These are phyloP conservation scores for Poecilia picta DNA, from an alignment of 2,797 vertebrate species.

Conservation along the genomic window DNA sequence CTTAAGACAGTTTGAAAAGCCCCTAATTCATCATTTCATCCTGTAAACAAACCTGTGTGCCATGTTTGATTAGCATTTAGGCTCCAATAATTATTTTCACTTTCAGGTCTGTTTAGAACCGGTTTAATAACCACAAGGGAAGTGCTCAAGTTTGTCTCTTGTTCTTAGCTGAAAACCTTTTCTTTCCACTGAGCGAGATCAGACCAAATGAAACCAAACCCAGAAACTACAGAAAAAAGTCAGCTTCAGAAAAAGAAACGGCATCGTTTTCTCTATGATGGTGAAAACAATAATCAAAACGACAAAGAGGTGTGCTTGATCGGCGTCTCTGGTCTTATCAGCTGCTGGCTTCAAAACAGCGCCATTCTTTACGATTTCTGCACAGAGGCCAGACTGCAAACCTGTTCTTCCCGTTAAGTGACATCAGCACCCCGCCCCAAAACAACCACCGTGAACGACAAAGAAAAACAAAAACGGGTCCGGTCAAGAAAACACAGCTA, in stretches of 20 bases:
- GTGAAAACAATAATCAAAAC: conserved; percentile 1
- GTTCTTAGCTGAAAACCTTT: conserved; percentile 7
- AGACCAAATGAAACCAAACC: conserved; percentile 4
- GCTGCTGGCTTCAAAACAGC: conserved; percentile 1
- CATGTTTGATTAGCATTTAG: conserved; percentile 22
- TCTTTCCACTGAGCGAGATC: conserved; percentile 2
- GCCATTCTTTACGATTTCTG: conserved; percentile 4
- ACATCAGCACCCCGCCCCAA: conserved; percentile 33
- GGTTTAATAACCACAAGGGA: conserved; percentile 2
- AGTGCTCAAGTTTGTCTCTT: conserved; percentile 13
- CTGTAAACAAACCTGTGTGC: conserved; percentile 41
- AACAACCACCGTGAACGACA: conserved; percentile 51
- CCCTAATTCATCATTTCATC: conserved; percentile 41
- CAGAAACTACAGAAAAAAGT: conserved; percentile 6
- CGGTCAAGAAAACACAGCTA: conserved; percentile 48
- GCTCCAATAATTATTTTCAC: conserved; percentile 42
- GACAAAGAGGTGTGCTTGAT: conserved; percentile 10
- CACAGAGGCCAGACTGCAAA: conserved; percentile 45
- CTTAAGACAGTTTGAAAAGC: conserved; percentile 48
- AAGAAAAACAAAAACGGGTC: conserved; percentile 45
- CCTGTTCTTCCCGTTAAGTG: conserved; percentile 71
- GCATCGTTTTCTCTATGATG: neutral
- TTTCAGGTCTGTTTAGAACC: conserved; percentile 33
- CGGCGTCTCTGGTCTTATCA: conserved; percentile 1
- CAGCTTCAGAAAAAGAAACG: conserved; percentile 14